Evolutionary conservation across 2,888 invertebrate genomes (phyloP), one percentile per base, ranked within the genome.

Genomic region (Syrista parreyssii): DNA sequence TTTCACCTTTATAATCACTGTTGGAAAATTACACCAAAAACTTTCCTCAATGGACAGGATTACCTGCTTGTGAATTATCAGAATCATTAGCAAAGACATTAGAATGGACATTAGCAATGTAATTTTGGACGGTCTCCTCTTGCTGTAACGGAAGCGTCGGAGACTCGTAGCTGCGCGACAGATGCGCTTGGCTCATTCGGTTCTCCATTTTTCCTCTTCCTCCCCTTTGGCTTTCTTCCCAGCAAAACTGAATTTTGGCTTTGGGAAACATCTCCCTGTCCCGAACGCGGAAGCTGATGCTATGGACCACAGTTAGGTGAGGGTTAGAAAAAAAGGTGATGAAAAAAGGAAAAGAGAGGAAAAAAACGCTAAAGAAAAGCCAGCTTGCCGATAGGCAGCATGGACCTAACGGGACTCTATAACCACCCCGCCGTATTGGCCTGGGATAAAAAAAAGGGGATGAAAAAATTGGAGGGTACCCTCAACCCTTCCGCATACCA

Each of bases 401-500:
- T n/a, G 12, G 87, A 87, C 85, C 86, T 86, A 86, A 86, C 86
- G 86, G 86, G 82, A 86, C 75, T 1, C 34, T 72, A 76, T 81
- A 86, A 86, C 87, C 87, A 83, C 85, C 87, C 75, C 23, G 55
- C 78, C 71, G 40, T 73, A 40, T 72, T 71, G 72, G 72, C 72
- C 35, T 35, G 68, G 31, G 34, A 69, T 74, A 71, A 76, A 75
- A 76, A 75, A 80, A 68, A 74, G 68, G 75, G 68, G 32, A 11
- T 34, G 76, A 77, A 82, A 79, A 74, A 81, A 84, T 79, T 76
- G 74, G 78, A 78, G 80, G 82, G 79, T 84, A 74, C 82, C 81
- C 73, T 86, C 85, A 86, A 86, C 86, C 86, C 86, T 86, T 86
- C 86, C 86, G 86, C 87, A 86, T 86, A 82, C 86, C 87, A 80